Percentiles rank a stretch among this genome's conserved stretches.
These are phyloP conservation scores for Eupithecia vulgata DNA, from an alignment of 2,888 invertebrate species.

Conservation along the genomic window DNA sequence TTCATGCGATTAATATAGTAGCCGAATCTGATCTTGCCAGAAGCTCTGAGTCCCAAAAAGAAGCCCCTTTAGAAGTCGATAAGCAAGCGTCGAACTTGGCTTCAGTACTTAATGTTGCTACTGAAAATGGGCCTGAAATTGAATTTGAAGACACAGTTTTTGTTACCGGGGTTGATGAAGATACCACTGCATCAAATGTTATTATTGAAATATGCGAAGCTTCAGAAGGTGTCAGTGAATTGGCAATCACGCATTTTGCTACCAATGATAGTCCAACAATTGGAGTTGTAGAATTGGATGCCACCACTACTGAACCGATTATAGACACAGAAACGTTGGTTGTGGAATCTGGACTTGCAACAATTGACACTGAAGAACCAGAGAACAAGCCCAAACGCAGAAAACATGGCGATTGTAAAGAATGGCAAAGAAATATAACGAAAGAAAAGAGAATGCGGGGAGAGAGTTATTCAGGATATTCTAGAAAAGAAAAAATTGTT, in stretches of 20 bases:
- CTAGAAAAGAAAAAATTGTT: slow-evolving; percentile 23
- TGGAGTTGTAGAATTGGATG: slow-evolving; percentile 26
- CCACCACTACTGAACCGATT: slow-evolving; percentile 18
- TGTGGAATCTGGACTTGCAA: slow-evolving; percentile 17
- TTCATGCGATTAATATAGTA: slow-evolving; percentile 26
- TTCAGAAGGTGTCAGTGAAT: slow-evolving; percentile 23
- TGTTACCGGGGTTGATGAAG: slow-evolving; percentile 23
- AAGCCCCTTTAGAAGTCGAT: slow-evolving; percentile 23
- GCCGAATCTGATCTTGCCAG: slow-evolving; percentile 20
- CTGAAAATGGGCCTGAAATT: slow-evolving; percentile 16
- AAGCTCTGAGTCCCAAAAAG: slow-evolving; percentile 17
- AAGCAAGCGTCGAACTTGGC: slow-evolving; percentile 18
- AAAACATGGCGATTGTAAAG: slow-evolving; percentile 23
- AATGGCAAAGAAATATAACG: slow-evolving; percentile 24
- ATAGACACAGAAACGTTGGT: slow-evolving; percentile 24
- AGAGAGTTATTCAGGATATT: slow-evolving; percentile 25
- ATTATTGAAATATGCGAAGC: slow-evolving; percentile 18
- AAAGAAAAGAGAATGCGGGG: slow-evolving; percentile 27
- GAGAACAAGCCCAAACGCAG: slow-evolving; percentile 19
- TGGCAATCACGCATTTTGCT: slow-evolving; percentile 22
- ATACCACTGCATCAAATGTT: slow-evolving; percentile 20
- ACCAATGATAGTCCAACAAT: slow-evolving; percentile 23
- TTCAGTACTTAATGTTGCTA: no score
- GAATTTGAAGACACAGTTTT: slow-evolving; percentile 23
- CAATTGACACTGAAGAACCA: slow-evolving; percentile 19